phyloP scores from a whole-genome alignment of 2,888 invertebrate species.

The Protodeltote pygarga region DNA sequence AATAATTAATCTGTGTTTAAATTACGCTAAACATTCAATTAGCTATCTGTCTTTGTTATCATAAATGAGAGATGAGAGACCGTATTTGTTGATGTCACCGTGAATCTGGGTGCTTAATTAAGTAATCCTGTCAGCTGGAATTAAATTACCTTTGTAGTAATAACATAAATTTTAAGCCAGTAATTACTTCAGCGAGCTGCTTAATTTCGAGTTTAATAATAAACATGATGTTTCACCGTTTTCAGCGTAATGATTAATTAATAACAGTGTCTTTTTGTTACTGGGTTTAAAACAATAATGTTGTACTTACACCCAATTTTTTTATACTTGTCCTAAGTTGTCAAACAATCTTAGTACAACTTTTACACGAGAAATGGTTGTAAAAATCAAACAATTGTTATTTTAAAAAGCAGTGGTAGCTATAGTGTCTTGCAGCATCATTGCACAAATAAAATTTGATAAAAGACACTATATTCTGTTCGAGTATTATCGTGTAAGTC shows the following conservation, averaged over 20 bases:
- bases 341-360: no score
- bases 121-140: conserved; percentile 37
- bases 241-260: conserved; percentile 5
- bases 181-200: conserved; percentile 36
- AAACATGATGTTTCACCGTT: conserved; percentile 26
- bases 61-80: conserved; percentile 18
- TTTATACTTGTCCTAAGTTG: no score
- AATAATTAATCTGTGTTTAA: no score
- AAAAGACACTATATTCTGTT: conserved; percentile 24
- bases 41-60: conserved; percentile 22
- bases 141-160: conserved; percentile 42
- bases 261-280: conserved; percentile 7
- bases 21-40: conserved; percentile 16
- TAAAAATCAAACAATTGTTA: no score
- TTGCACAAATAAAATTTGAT: conserved; percentile 1
- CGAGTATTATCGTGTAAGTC: conserved; percentile 30
- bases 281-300: background rate
- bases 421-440: no score
- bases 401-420: no score
- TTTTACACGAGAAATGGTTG: no score
- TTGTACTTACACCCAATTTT: no score
- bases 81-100: conserved; percentile 30
- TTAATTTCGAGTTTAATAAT: conserved; percentile 40
- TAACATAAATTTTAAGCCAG: conserved; percentile 39
- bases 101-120: conserved; percentile 38